Conservation (phyloP, 2,797 vertebrate species). For the Luscinia luscinia region DNA sequence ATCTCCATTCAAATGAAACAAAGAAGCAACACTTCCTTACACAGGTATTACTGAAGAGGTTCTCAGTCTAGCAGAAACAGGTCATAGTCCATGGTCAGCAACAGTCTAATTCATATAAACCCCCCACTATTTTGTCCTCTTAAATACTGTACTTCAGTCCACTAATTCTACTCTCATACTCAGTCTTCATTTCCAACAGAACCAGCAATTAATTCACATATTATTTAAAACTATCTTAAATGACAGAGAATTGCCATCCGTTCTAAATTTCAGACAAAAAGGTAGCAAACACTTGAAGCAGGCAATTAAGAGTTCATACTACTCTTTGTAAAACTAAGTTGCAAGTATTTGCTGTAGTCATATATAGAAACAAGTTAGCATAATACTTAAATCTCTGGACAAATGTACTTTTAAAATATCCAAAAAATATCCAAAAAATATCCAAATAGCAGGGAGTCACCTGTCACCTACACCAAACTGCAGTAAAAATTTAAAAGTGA, state of each 20-base stretch:
- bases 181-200: neutral
- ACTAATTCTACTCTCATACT: neutral
- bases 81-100: neutral
- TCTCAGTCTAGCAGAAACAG: neutral
- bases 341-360: neutral
- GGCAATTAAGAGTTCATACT: neutral
- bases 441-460: neutral
- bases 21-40: neutral
- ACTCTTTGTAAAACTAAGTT: neutral
- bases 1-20: neutral
- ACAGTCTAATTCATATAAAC: neutral
- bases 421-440: no score
- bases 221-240: neutral
- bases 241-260: neutral
- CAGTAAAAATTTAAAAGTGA: neutral
- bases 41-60: neutral
- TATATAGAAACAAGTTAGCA: neutral
- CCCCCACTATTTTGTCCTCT: neutral
- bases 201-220: neutral
- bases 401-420: neutral
- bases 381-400: neutral
- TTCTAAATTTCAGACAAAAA: neutral
- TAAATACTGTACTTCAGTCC: neutral
- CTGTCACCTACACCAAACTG: neutral
- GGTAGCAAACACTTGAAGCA: neutral